A percentile compares a stretch with the other conserved stretches of the same genome.
phyloP scores from a whole-genome alignment of 2,113 vertebrate genomes.

The Motacilla alba region DNA sequence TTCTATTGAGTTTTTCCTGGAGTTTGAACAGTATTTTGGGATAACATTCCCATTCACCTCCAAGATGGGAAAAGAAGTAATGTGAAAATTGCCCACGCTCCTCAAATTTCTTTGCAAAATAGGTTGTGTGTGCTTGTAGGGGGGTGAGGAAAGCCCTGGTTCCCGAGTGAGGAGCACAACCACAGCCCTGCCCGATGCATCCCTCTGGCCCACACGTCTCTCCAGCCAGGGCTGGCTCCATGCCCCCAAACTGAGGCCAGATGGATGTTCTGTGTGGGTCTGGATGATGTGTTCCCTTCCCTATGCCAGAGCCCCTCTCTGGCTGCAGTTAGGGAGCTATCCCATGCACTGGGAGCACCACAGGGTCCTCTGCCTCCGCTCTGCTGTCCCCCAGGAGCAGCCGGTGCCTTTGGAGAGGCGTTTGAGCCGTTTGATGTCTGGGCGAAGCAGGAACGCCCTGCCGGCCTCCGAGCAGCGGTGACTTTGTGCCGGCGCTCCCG shows the following conservation, averaged over 20 bases:
- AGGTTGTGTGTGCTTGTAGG: neutral
- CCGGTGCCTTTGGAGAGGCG: neutral
- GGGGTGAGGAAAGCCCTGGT: neutral
- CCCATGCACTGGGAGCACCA: neutral
- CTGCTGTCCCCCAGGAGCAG: neutral
- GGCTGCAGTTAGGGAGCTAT: fast-evolving
- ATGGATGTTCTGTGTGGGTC: fast-evolving
- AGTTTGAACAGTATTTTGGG: neutral
- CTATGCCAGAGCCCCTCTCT: fast-evolving
- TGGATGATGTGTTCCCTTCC: neutral
- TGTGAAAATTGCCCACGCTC: neutral
- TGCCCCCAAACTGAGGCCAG: neutral
- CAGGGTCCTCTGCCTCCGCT: neutral
- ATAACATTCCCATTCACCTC: neutral
- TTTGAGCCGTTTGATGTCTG: neutral
- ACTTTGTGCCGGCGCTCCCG: fast-evolving
- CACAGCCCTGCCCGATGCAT: neutral
- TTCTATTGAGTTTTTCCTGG: neutral
- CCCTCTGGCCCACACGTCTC: fast-evolving
- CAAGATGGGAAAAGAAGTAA: neutral
- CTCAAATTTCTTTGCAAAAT: neutral
- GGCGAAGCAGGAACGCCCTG: neutral
- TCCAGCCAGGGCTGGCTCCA: neutral
- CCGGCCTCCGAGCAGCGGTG: neutral
- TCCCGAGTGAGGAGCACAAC: fast-evolving